These are phyloP conservation scores for Bombyx mandarina DNA, from an alignment of 1,140 invertebrate species.

Conservation along the genomic window DNA sequence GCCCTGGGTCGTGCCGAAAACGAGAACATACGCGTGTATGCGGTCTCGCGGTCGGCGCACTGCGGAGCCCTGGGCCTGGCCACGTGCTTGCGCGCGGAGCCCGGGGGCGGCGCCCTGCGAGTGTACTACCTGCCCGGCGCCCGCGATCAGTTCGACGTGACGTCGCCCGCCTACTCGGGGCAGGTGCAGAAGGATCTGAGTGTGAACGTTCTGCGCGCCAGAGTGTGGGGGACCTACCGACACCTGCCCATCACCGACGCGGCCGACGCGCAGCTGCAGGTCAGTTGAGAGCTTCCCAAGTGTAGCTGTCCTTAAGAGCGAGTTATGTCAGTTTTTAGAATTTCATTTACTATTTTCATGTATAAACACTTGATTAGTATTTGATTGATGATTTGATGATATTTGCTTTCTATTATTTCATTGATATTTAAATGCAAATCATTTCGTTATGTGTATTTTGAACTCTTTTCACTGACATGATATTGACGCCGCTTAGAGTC, in stretches of 20 bases:
- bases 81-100: conserved; percentile 90
- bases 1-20: conserved; percentile 74
- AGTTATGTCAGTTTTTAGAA: too few relatives aligned
- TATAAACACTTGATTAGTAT: too few relatives aligned
- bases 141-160: conserved; percentile 74
- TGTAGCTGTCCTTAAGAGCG: too few relatives aligned
- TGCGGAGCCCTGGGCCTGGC: conserved; percentile 88
- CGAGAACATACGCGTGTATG: conserved; percentile 75
- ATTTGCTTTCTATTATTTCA: too few relatives aligned
- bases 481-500: too few relatives aligned
- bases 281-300: too few relatives aligned
- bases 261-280: conserved; percentile 70
- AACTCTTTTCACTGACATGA: too few relatives aligned
- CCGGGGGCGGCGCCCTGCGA: conserved; percentile 82
- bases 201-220: conserved; percentile 85
- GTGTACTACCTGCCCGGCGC: conserved; percentile 79
- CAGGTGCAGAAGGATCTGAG: conserved; percentile 84
- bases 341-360: too few relatives aligned
- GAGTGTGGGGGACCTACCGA: conserved; percentile 87
- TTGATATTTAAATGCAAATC: too few relatives aligned
- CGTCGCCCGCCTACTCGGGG: conserved; percentile 70
- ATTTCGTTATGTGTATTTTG: too few relatives aligned
- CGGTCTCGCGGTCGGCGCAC: conserved; percentile 67
- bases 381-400: too few relatives aligned
- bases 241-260: conserved; percentile 80